phyloP scores from a whole-genome alignment of 2,797 vertebrate genomes.

The Spea hammondii region DNA sequence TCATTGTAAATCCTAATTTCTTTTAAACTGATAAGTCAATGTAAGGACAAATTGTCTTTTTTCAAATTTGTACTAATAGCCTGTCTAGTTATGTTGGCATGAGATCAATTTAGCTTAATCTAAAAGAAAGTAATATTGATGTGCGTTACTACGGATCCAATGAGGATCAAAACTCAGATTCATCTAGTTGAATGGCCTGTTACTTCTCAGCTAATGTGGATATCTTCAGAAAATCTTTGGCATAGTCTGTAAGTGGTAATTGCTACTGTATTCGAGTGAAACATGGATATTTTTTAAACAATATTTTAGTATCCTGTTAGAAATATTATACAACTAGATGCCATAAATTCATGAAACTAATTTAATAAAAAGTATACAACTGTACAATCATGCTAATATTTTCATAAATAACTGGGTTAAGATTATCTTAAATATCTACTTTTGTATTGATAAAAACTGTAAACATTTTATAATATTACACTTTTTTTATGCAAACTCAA shows the following conservation, averaged over 20 bases:
- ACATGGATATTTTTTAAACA: background rate
- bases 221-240: background rate
- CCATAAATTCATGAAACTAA: no score
- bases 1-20: constrained; percentile 46
- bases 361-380: no score
- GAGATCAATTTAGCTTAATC: constrained; percentile 52
- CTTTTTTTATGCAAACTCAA: no score
- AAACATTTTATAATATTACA: no score
- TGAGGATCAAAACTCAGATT: constrained; percentile 35
- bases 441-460: no score
- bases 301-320: background rate
- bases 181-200: constrained; percentile 26
- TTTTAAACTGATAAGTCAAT: constrained; percentile 50
- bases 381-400: no score
- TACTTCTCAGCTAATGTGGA: background rate
- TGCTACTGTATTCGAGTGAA: background rate
- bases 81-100: constrained; percentile 43
- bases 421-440: no score
- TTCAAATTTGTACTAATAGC: constrained; percentile 48
- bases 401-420: no score
- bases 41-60: constrained; percentile 50
- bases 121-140: constrained; percentile 52
- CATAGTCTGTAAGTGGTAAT: background rate
- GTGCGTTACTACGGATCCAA: constrained; percentile 28
- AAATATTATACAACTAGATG: no score